These are phyloP conservation scores for Drosophila sucinea DNA, from an alignment of 1,140 invertebrate species.

Conservation along the genomic window DNA sequence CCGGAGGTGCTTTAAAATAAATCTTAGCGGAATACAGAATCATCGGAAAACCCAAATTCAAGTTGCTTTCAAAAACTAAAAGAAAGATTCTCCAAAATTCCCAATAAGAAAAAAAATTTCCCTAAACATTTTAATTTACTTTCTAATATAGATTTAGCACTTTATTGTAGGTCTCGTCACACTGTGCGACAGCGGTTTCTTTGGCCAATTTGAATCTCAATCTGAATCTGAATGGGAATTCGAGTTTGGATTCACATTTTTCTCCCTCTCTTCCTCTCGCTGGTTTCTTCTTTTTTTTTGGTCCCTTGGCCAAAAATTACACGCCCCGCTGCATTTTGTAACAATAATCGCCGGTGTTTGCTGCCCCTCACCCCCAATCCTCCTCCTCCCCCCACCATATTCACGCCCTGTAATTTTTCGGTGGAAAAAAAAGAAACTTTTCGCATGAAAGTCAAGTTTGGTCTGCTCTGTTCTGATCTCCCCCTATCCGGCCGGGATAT, in stretches of 20 bases:
- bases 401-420: constrained; percentile 42
- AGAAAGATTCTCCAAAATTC: no score
- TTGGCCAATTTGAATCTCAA: constrained; percentile 76
- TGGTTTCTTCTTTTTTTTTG: constrained; percentile 45
- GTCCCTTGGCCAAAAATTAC: constrained; percentile 62
- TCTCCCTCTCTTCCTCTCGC: constrained; percentile 13
- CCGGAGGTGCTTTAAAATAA: no score
- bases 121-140: no score
- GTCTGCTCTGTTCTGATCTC: constrained; percentile 26
- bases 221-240: constrained; percentile 43
- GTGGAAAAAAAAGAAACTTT: constrained; percentile 66
- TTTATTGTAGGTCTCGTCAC: no score
- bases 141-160: no score
- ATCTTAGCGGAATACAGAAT: no score
- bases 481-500: neutral
- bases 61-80: no score
- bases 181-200: constrained; percentile 35
- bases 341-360: constrained; percentile 79
- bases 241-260: constrained; percentile 63
- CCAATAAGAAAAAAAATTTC: no score
- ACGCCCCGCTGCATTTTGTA: constrained; percentile 71
- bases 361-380: constrained; percentile 32
- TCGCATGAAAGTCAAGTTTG: constrained; percentile 75
- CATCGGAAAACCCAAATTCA: no score
- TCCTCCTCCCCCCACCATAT: constrained; percentile 14